Conservation (phyloP, 2,113 vertebrate genomes). For the Phaetusa simplex region DNA sequence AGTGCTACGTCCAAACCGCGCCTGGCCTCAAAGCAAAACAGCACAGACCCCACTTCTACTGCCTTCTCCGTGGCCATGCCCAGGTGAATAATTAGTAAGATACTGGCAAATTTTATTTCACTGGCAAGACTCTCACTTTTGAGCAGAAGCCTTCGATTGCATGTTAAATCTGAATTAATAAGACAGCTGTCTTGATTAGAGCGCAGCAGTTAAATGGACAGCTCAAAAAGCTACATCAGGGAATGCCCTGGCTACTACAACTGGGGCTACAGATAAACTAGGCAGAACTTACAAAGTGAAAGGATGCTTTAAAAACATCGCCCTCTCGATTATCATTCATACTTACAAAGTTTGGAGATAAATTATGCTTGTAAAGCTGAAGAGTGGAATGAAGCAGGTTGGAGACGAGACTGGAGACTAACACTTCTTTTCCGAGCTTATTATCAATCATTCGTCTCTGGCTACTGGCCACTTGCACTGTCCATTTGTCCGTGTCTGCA, state of each 20-base stretch:
- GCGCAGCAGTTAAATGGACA: background rate
- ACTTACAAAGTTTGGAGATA: slow-evolving; percentile 97
- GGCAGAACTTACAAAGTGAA: background rate
- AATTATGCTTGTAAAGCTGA: slow-evolving; percentile 95
- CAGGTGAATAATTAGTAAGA: background rate
- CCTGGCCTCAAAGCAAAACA: background rate
- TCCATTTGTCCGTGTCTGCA: slow-evolving; percentile 97
- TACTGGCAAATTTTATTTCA: background rate
- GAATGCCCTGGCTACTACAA: background rate
- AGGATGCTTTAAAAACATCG: background rate
- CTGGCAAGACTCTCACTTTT: background rate
- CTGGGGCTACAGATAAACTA: rapidly evolving
- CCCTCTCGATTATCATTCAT: background rate
- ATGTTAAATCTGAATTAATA: background rate
- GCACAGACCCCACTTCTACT: background rate
- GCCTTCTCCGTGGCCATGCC: background rate
- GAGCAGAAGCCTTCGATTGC: background rate
- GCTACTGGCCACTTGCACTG: slow-evolving; percentile 96
- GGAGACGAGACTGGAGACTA: slow-evolving; percentile 95
- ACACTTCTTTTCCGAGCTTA: slow-evolving; percentile 93
- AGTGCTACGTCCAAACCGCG: background rate
- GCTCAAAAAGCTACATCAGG: background rate
- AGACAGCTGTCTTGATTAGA: background rate
- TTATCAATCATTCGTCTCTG: slow-evolving; percentile 90
- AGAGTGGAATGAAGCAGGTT: slow-evolving; percentile 94